phyloP scores from a whole-genome alignment of 2,797 vertebrate genomes.

The Acanthurus tractus region DNA sequence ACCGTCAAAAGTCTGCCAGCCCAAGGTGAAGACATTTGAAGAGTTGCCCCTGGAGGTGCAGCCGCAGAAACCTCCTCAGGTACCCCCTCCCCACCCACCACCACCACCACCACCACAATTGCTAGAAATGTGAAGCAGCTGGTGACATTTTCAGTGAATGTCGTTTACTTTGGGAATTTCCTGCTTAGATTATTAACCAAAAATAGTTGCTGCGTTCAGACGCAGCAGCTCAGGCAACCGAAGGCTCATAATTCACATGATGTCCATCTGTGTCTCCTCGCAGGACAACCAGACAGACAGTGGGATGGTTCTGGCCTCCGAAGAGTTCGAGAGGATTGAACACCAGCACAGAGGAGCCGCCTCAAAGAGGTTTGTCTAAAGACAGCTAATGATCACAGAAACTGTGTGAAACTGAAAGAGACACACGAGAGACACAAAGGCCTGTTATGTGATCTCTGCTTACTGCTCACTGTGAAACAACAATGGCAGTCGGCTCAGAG shows the following conservation, averaged over 20 bases:
- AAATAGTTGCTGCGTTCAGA: neutral
- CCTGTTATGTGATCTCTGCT: neutral
- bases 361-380: slow-evolving; percentile 86
- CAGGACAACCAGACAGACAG: slow-evolving; percentile 99
- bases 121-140: slow-evolving; percentile 12
- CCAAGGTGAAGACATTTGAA: slow-evolving; percentile 96
- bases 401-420: neutral
- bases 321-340: slow-evolving; percentile 96
- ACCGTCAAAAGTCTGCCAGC: slow-evolving; percentile 87
- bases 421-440: neutral
- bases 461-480: slow-evolving; percentile 15
- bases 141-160: slow-evolving; percentile 45
- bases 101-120: too few species aligned
- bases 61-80: slow-evolving; percentile 89
- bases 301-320: slow-evolving; percentile 98
- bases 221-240: neutral
- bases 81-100: too few species aligned
- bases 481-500: neutral
- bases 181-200: slow-evolving; percentile 16
- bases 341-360: slow-evolving; percentile 88
- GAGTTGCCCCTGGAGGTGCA: slow-evolving; percentile 92
- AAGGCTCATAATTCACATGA: slow-evolving; percentile 15
- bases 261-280: slow-evolving; percentile 57
- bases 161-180: neutral
- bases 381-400: neutral